Evolutionary conservation across 64 coral and sea anemone genomes (phyloP).

Genomic region (Actinia equina): DNA sequence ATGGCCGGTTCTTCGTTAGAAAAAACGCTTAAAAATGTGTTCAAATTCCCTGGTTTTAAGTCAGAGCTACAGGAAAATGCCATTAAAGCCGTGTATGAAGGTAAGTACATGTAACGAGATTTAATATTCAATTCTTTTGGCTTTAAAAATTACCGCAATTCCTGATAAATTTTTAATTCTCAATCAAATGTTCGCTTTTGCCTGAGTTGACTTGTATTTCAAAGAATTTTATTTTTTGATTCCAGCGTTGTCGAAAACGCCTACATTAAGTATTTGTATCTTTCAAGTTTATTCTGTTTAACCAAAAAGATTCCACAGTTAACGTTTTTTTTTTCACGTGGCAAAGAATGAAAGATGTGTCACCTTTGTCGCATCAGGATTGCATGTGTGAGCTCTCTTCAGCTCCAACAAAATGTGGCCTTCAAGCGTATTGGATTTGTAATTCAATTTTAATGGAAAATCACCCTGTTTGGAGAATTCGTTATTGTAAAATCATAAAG

Average conservation of each 20-base stretch:
- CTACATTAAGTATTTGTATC: background rate
- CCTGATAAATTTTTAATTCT: background rate
- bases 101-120: conserved; percentile 7
- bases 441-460: background rate
- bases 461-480: background rate
- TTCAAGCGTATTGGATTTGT: background rate
- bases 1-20: conserved; percentile 48
- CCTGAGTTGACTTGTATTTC: background rate
- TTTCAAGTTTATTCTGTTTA: background rate
- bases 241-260: background rate
- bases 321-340: background rate
- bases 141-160: background rate
- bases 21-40: conserved; percentile 55
- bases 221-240: background rate
- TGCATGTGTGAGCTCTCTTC: conserved; percentile 2
- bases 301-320: background rate
- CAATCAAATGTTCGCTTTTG: background rate
- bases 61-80: conserved; percentile 73
- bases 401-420: too few relatives aligned
- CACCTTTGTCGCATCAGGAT: background rate
- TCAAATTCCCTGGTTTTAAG: conserved; percentile 80
- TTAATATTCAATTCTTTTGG: background rate
- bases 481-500: background rate
- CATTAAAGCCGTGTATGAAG: conserved; percentile 52
- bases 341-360: background rate